phyloP scores from a whole-genome alignment of 2,888 invertebrate species.

The Nomada flava region DNA sequence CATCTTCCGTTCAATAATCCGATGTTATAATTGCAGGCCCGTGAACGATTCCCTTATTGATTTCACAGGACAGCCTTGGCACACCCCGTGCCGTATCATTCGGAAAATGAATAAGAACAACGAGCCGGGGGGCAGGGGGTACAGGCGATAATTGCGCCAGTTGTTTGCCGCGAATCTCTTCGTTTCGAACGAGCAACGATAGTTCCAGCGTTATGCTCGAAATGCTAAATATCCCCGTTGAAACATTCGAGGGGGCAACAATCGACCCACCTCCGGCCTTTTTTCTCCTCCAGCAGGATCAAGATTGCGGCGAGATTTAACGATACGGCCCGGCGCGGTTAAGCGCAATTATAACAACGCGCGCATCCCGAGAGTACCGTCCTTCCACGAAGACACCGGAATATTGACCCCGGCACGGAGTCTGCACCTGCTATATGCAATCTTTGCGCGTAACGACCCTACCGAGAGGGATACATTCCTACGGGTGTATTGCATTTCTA shows the following conservation, averaged over 20 bases:
- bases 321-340: conserved; percentile 40
- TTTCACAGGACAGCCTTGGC: not conserved
- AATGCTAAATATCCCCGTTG: not conserved
- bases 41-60: conserved; percentile 31
- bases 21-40: conserved; percentile 70
- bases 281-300: conserved; percentile 10
- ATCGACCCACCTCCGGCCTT: conserved; percentile 2
- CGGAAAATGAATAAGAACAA: not conserved
- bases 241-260: conserved; percentile 4
- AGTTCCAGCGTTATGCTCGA: not conserved
- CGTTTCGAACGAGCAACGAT: not conserved
- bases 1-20: conserved; percentile 68
- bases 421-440: conserved; percentile 66
- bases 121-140: not conserved
- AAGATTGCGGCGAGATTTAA: conserved; percentile 41
- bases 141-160: not conserved
- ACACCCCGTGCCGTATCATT: not conserved
- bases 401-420: conserved; percentile 55
- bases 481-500: conserved; percentile 54
- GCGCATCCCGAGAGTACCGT: conserved; percentile 49
- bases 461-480: conserved; percentile 59
- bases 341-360: conserved; percentile 62
- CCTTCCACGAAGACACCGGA: conserved; percentile 64
- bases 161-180: not conserved
- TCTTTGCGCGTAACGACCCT: conserved; percentile 66